Evolutionary conservation across 2,888 invertebrate genomes (phyloP).

Genomic region (Lathronympha strigana): DNA sequence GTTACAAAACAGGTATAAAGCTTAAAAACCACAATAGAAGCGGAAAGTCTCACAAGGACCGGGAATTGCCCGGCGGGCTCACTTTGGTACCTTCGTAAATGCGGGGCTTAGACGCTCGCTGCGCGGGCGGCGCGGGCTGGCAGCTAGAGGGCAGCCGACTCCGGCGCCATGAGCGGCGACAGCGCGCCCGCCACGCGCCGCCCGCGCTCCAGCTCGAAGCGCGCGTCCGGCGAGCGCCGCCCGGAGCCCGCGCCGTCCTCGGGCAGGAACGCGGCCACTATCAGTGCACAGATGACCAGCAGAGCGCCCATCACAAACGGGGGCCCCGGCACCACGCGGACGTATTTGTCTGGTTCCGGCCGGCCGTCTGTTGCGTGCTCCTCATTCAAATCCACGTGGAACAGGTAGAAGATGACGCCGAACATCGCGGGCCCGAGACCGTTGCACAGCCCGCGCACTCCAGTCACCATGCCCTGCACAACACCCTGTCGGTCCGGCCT

Average conservation of each 20-base stretch:
- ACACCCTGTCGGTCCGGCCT: constrained; percentile 98
- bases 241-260: constrained; percentile 82
- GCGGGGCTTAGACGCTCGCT: constrained; percentile 76
- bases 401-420: constrained; percentile 98
- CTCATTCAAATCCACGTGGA: constrained; percentile 98
- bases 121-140: constrained; percentile 71
- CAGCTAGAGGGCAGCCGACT: constrained; percentile 89
- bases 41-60: constrained; percentile 61
- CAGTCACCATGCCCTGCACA: constrained; percentile 99
- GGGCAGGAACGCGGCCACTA: constrained; percentile 95
- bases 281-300: constrained; percentile 96
- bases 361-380: constrained; percentile 72
- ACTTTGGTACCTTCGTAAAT: constrained; percentile 76
- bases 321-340: constrained; percentile 96
- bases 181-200: constrained; percentile 90
- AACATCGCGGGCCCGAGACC: constrained; percentile 99
- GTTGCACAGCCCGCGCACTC: constrained; percentile 98
- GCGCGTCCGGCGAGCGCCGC: constrained; percentile 87
- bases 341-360: constrained; percentile 77
- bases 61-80: constrained; percentile 64
- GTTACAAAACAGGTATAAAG: constrained; percentile 74
- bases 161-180: constrained; percentile 91
- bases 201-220: constrained; percentile 92
- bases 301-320: constrained; percentile 99
- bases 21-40: constrained; percentile 69